Conservation (phyloP, 2,113 vertebrate genomes). For the Plestiodon gilberti region DNA sequence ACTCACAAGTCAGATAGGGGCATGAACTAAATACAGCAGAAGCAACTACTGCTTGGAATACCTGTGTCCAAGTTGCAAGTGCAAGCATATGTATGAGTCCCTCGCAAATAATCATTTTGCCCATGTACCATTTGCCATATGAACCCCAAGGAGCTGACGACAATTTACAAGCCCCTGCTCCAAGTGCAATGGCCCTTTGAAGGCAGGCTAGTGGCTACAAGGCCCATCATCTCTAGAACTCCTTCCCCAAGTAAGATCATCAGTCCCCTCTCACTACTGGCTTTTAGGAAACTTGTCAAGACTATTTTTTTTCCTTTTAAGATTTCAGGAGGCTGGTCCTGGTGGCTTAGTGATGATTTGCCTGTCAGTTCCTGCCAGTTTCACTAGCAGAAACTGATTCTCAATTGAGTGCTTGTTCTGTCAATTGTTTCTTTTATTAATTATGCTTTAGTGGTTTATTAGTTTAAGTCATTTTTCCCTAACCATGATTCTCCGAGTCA, state of each 20-base stretch:
- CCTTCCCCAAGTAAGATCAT: background rate
- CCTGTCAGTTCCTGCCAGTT: background rate
- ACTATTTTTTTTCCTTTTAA: no score
- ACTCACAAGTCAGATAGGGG: background rate
- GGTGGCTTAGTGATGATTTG: background rate
- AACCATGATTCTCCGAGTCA: no score
- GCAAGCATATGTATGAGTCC: background rate
- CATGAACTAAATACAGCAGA: background rate
- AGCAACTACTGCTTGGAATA: background rate
- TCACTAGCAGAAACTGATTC: background rate
- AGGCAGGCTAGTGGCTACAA: background rate
- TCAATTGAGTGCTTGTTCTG: background rate
- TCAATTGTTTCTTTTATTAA: background rate
- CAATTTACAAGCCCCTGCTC: background rate
- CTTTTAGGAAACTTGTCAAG: no score
- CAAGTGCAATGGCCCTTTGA: background rate
- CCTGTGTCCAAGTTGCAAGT: background rate
- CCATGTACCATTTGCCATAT: background rate
- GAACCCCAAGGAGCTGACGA: background rate
- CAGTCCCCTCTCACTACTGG: background rate
- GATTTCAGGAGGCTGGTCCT: background rate
- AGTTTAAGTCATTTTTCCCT: no score
- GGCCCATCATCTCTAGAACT: background rate
- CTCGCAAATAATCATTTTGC: no score
- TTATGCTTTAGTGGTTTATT: background rate